Percentiles rank a stretch among this genome's conserved stretches.
phyloP scores from a whole-genome alignment of 2,888 invertebrate species.

The Ophraella communa region DNA sequence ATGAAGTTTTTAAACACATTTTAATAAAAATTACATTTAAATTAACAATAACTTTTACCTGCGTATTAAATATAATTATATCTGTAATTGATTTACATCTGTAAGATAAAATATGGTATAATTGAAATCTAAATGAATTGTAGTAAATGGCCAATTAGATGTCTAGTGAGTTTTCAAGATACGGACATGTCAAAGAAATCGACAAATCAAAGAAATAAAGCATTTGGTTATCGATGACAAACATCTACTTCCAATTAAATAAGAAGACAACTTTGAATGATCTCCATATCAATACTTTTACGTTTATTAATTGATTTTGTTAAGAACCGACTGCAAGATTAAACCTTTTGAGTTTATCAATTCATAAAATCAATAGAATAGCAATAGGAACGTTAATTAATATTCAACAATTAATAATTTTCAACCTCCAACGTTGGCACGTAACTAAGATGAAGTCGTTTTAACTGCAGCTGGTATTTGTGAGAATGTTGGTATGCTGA shows the following conservation, averaged over 20 bases:
- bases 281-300: constrained; percentile 56
- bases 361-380: constrained; percentile 39
- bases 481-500: neutral
- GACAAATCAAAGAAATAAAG: constrained; percentile 14
- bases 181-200: neutral
- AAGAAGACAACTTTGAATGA: constrained; percentile 55
- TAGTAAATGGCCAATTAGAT: neutral
- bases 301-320: constrained; percentile 50
- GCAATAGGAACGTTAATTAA: constrained; percentile 24
- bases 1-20: too few relatives aligned
- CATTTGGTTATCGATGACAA: constrained; percentile 48
- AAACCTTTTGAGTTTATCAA: constrained; percentile 35
- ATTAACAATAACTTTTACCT: too few relatives aligned
- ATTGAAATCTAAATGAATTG: too few relatives aligned
- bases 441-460: neutral
- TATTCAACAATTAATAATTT: constrained; percentile 9
- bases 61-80: too few relatives aligned
- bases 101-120: too few relatives aligned
- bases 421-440: neutral
- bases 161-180: neutral
- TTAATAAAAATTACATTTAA: too few relatives aligned
- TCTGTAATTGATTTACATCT: too few relatives aligned
- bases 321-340: constrained; percentile 42
- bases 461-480: neutral
- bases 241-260: constrained; percentile 56